Evolutionary conservation across 2,888 invertebrate species (phyloP).

Genomic region (Spicauda simplicius): DNA sequence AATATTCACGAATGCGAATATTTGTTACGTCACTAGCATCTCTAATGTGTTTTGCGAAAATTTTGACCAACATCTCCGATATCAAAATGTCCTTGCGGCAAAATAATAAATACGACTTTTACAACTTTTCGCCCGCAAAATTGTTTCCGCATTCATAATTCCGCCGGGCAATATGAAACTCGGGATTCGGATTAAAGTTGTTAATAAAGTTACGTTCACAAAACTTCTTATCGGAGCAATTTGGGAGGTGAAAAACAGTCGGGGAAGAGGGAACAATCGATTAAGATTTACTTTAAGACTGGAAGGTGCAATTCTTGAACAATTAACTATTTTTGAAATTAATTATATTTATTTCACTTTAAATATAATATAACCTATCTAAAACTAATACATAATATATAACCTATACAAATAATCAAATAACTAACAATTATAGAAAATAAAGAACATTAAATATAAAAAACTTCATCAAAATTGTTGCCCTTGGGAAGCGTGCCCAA

Average conservation of each 20-base stretch:
- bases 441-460: too few relatives aligned
- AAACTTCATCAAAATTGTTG: too few relatives aligned
- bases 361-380: too few relatives aligned
- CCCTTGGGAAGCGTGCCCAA: too few relatives aligned
- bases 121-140: constrained; percentile 42
- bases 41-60: background rate
- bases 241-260: constrained; percentile 42
- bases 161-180: constrained; percentile 43
- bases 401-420: too few relatives aligned
- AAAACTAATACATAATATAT: too few relatives aligned
- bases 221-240: constrained; percentile 63
- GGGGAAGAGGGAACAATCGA: constrained; percentile 14
- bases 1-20: too few relatives aligned
- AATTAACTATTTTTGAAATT: too few relatives aligned
- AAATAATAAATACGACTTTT: constrained; percentile 43
- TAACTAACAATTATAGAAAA: too few relatives aligned
- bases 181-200: constrained; percentile 54
- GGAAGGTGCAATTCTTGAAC: background rate
- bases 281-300: constrained; percentile 8
- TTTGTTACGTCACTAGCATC: too few relatives aligned
- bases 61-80: too few relatives aligned
- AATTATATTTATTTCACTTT: too few relatives aligned
- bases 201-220: constrained; percentile 52
- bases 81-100: background rate
- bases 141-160: constrained; percentile 46